Evolutionary conservation across 2,888 invertebrate genomes (phyloP), one percentile per base, ranked within the genome.

Genomic region (Synanthedon andrenaeformis): DNA sequence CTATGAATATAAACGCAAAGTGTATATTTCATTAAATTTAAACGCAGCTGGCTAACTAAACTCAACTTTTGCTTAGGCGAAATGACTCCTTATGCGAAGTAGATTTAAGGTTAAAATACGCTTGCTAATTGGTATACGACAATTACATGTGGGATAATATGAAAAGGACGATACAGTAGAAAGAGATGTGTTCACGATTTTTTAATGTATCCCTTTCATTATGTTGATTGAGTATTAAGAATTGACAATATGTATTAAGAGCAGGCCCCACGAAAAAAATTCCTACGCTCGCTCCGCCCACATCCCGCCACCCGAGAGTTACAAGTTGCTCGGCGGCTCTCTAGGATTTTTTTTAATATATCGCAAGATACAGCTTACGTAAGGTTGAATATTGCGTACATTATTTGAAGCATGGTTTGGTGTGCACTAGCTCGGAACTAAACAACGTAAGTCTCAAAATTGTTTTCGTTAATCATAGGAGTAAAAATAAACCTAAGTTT

Each of bases 151-250:
- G 75, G 73, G 72, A 23, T 35, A 10, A 69, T 62, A 62, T 54
- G 63, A 75, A 64, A 56, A 69, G 69, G 76, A 80, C 58, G 69
- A 65, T 71, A 54, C 59, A 63, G 62, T 66, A 68, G 74, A 73
- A 65, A 71, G 72, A 69, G 75, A 70, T 56, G 64, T 60, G 72
- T 76, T 72, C 77, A 81, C 75, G 75, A 80, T 76, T 74, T 73
- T 69, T 68, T 74, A 76, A 78, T 76, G 74, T 76, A 72, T 78
- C 65, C 65, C 68, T 72, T 78, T 77, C 79, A 79, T 78, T 79
- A 78, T 77, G 79, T 79, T 81, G 78, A 82, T 78, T 58, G 2
- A 17, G 17, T 17, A 63, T 64, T 81, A 76, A 74, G 67, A 65
- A 69, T 74, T 63, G 69, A 76, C 73, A 77, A 79, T 76, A 17